phyloP scores from a whole-genome alignment of 2,888 invertebrate genomes.

The Drosophila affinis region DNA sequence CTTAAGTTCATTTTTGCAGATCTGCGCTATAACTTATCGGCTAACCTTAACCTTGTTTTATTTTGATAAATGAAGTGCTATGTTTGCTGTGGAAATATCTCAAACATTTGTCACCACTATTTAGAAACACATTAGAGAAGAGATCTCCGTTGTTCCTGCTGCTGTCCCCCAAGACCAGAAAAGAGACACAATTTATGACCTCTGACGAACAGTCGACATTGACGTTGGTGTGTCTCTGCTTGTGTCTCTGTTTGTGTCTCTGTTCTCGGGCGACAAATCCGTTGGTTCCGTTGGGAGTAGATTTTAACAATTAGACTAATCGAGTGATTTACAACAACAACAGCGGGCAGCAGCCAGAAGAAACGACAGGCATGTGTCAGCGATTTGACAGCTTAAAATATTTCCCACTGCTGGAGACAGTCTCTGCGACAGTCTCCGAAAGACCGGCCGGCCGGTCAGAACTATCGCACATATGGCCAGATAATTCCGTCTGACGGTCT shows the following conservation, averaged over 20 bases:
- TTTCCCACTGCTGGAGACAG: constrained; percentile 57
- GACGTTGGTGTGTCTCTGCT: constrained; percentile 37
- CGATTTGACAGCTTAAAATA: constrained; percentile 77
- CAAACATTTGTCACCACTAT: constrained; percentile 68
- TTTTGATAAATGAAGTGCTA: constrained; percentile 44
- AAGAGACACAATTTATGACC: constrained; percentile 65
- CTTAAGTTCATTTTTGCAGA: too few species aligned
- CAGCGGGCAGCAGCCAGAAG: constrained; percentile 6
- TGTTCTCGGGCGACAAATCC: constrained; percentile 55
- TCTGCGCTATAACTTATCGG: too few species aligned
- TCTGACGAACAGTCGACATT: constrained; percentile 70
- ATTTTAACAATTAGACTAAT: constrained; percentile 78
- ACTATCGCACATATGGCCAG: constrained; percentile 15
- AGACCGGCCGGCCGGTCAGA: constrained; percentile 38
- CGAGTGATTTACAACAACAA: constrained; percentile 70
- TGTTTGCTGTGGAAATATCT: constrained; percentile 40
- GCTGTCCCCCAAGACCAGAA: constrained; percentile 6
- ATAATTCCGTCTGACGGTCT: constrained; percentile 33
- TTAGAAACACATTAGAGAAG: constrained; percentile 69
- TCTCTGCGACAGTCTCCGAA: constrained; percentile 43
- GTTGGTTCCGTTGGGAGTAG: constrained; percentile 41
- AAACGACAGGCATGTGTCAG: constrained; percentile 71
- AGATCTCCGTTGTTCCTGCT: constrained; percentile 17
- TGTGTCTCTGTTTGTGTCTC: constrained; percentile 4
- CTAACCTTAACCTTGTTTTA: too few species aligned